Conservation (phyloP, 1,140 invertebrate genomes). For the Nylanderia fulva region DNA sequence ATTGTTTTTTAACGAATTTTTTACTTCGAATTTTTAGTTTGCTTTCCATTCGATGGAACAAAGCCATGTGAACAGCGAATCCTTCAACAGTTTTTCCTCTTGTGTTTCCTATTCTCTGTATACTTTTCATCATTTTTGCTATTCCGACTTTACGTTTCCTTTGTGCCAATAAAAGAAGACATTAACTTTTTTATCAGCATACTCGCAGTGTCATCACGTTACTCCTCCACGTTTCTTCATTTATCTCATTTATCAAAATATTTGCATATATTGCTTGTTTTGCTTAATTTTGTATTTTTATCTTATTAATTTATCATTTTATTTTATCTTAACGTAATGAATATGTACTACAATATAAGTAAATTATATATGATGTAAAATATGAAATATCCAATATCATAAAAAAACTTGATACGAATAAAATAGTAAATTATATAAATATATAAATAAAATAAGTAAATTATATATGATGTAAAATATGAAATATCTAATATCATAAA, state of each 20-base stretch:
- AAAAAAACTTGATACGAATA: too few relatives aligned
- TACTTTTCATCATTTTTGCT: slow-evolving; percentile 9
- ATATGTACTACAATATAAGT: too few relatives aligned
- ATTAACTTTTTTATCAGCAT: neutral
- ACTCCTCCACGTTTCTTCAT: neutral
- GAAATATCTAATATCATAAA: too few relatives aligned
- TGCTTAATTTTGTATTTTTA: neutral
- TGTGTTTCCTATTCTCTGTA: slow-evolving; percentile 13
- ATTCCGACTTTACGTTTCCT: neutral
- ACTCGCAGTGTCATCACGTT: neutral
- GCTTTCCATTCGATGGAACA: slow-evolving; percentile 25
- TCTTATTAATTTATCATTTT: neutral
- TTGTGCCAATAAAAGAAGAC: neutral
- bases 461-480: too few relatives aligned
- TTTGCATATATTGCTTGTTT: neutral
- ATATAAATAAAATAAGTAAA: too few relatives aligned
- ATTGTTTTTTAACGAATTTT: slow-evolving; percentile 43
- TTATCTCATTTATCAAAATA: neutral
- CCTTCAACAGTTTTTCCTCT: neutral
- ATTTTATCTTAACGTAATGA: neutral
- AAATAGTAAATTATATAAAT: too few relatives aligned
- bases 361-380: too few relatives aligned
- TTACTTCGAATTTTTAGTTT: slow-evolving; percentile 14
- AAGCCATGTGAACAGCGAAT: slow-evolving; percentile 20
- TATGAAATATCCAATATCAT: too few relatives aligned